Percentiles rank a stretch among this genome's conserved stretches.
These are phyloP conservation scores for Drosophila cardini DNA, from an alignment of 1,140 invertebrate genomes.

Conservation along the genomic window DNA sequence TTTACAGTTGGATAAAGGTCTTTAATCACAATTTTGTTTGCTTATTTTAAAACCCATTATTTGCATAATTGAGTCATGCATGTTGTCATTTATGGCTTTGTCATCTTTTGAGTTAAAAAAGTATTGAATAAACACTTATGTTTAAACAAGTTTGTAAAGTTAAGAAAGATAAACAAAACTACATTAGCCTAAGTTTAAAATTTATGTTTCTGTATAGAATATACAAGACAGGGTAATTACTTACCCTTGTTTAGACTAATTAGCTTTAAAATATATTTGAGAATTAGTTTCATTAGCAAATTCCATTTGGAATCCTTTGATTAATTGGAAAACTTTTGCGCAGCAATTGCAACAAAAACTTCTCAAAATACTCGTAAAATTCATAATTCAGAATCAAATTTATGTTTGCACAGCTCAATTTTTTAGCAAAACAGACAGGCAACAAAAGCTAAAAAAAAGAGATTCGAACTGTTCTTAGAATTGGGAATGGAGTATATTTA, in stretches of 20 bases:
- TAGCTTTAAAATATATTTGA: constrained; percentile 33
- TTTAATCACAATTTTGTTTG: constrained; percentile 25
- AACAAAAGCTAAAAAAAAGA: background rate
- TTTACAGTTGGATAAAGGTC: constrained; percentile 3
- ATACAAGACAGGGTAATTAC: too few relatives aligned
- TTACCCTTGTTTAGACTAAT: too few relatives aligned
- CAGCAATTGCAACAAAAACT: constrained; percentile 33
- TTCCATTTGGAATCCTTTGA: constrained; percentile 54
- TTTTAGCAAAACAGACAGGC: constrained; percentile 20
- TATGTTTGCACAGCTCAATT: constrained; percentile 61
- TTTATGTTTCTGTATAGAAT: too few relatives aligned
- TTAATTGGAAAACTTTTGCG: constrained; percentile 54
- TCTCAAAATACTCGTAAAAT: constrained; percentile 43
- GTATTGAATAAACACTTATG: constrained; percentile 6
- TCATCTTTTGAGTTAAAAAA: background rate
- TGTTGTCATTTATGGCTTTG: constrained; percentile 23
- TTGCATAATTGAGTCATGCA: constrained; percentile 36
- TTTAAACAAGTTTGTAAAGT: background rate
- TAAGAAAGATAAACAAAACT: background rate
- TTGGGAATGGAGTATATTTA: constrained; percentile 19
- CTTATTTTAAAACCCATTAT: background rate
- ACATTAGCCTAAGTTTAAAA: too few relatives aligned
- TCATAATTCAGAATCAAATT: constrained; percentile 63
- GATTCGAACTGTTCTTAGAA: constrained; percentile 37
- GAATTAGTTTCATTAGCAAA: constrained; percentile 44